Base-by-base conservation (phyloP, 1,140 invertebrate genomes). In the Diorhabda sublineata region DNA sequence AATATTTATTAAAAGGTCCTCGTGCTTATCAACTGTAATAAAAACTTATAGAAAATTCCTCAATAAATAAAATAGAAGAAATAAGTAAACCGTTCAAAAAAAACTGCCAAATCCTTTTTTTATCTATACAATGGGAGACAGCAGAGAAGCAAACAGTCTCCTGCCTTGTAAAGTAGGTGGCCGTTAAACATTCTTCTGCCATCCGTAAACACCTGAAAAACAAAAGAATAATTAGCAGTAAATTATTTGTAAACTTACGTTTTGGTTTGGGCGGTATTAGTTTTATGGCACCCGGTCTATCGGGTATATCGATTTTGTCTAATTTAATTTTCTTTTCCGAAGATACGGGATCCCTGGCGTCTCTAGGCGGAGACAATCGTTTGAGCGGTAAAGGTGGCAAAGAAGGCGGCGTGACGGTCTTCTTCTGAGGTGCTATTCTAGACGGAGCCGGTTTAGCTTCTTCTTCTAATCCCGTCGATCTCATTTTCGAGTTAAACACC, bases 401-500 rank as follows among this genome's bases (percentile, higher is more conserved):
- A 8, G 47, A 2, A 47, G 84, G 73, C 70, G 82, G 84, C n/a
- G 85, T 76, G 26, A 82, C 82, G 2, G 82, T 77, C 47, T 88
- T 83, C 78, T 90, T 90, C 76, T 89, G 91, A 52, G n/a, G 6
- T 26, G 75, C 83, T 75, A 82, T 86, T 66, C 86, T 83, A 2
- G 90, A 89, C 43, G 91, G 90, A 26, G 91, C 91, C 52, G 90
- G 90, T 79, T 91, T 92, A 3, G 88, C 85, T 83, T 92, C 91
- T 80, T 94, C 92, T 77, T 92, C 91, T 47, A 94, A 79, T 44
- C 92, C 93, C 72, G 92, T 93, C 47, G 92, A 93, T 66, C 93
- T 86, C 82, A 95, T 94, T 81, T 93, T 93, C 1, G 92, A 92
- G 82, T 94, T 91, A 77, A 91, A 94, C 3, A 91, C 92, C 85